Base-by-base conservation (phyloP, 1,140 invertebrate genomes). In the Asbolus verrucosus region DNA sequence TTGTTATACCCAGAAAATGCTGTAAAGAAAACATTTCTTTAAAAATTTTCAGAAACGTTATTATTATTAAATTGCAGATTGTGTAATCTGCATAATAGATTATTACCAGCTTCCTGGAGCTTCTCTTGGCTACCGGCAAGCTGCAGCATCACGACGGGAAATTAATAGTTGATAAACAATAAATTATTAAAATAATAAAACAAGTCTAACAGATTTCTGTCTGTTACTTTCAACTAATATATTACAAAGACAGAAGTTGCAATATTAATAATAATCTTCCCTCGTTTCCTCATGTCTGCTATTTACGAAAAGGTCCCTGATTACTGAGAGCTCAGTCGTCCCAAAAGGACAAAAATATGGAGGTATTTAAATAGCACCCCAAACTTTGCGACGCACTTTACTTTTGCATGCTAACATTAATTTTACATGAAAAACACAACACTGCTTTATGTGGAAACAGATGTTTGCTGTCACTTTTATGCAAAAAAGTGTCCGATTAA, bases 291-390 rank as follows among this genome's bases (percentile, higher is more conserved):
- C 11, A 36, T 36, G 5, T 36, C 11, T n/a, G 2, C 2, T 36
- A 36, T 36, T 36, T 36, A 36, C 11, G 5, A 36, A 36, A 36
- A n/a, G 33, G 33, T 36, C 33, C 11, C 33, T 36, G 33, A 36
- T 36, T 36, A 36, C 5, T 36, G 33, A 36, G 33, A 8, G 6
- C 33, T 11, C 33, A n/a, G 6, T 3, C 11, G 33, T 36, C 33
- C 33, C 33, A 36, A 36, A 36, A 36, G 33, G 11, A 36, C 33
- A 11, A 27, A 36, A 36, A 36, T 36, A 36, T 36, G 33, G 11
- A 36, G 11, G 3, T n/a, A 36, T 36, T 36, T 36, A 36, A 36
- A 36, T 36, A 36, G 33, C 2, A 11, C 33, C 33, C n/a, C 11
- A 11, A 27, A 3, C 24, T 27, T 27, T n/a, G n/a, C n/a, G n/a